These are phyloP conservation scores for Erynnis tages DNA, from an alignment of 2,888 invertebrate genomes.

Conservation along the genomic window DNA sequence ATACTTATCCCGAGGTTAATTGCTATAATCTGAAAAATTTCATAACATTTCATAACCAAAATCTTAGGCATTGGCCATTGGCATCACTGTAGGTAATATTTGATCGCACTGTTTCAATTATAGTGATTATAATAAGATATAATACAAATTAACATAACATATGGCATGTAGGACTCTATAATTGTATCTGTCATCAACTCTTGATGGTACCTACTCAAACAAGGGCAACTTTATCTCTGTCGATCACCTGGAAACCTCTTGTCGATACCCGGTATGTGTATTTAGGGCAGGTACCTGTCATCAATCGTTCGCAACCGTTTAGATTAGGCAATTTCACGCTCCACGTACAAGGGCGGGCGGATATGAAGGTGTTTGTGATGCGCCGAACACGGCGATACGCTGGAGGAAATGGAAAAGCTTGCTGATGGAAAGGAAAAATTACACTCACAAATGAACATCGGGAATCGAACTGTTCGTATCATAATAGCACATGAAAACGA, in stretches of 20 bases:
- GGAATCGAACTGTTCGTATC: no score
- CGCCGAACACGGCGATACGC: conserved; percentile 27
- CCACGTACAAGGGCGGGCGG: conserved; percentile 26
- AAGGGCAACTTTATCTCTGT: conserved; percentile 3
- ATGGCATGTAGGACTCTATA: no score
- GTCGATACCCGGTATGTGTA: conserved; percentile 5
- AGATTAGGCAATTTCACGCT: conserved; percentile 35
- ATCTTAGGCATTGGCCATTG: no score
- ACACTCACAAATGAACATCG: conserved; percentile 6
- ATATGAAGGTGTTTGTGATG: conserved; percentile 36
- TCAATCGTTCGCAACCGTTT: conserved; percentile 39
- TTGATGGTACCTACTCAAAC: background rate
- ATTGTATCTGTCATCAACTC: no score
- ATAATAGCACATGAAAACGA: no score
- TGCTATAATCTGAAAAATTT: background rate
- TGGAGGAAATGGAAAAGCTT: conserved; percentile 43
- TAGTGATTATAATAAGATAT: no score
- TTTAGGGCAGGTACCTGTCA: conserved; percentile 29
- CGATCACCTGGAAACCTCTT: background rate
- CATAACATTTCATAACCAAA: no score
- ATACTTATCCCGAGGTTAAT: no score
- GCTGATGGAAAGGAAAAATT: no score
- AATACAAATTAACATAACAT: no score
- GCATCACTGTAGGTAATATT: no score
- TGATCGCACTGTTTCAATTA: no score